A percentile compares a stretch with the other conserved stretches of the same genome.
phyloP scores from a whole-genome alignment of 2,888 invertebrate genomes.

The Andrena hattorfiana region DNA sequence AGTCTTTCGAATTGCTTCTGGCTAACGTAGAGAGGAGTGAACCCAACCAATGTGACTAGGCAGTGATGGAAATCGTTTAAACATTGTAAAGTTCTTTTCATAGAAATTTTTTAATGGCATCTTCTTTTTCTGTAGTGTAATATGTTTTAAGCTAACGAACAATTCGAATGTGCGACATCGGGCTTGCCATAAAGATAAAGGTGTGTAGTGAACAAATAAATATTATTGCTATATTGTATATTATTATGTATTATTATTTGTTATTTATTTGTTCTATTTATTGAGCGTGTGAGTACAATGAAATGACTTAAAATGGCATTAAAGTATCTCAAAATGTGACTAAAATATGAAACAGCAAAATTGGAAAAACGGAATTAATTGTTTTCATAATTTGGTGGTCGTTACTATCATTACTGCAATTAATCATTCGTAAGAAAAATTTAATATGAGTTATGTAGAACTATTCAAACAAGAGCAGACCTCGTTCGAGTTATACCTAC shows the following conservation, averaged over 20 bases:
- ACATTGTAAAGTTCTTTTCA: background rate
- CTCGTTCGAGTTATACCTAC: background rate
- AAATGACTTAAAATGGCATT: background rate
- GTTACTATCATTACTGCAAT: background rate
- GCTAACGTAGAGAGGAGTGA: background rate
- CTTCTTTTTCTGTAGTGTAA: too few relatives aligned
- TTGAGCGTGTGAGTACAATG: background rate
- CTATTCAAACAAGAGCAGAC: background rate
- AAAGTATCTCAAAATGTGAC: background rate
- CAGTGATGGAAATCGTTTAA: too few relatives aligned
- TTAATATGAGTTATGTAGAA: background rate
- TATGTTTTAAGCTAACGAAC: background rate
- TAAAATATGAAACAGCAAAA: too few relatives aligned
- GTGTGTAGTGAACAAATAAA: background rate
- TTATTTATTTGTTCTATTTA: background rate
- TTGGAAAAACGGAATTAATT: too few relatives aligned
- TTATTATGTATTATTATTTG: background rate
- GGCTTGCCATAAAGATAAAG: background rate
- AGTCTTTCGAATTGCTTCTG: slow-evolving; percentile 4
- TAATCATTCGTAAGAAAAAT: background rate
- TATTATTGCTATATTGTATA: background rate
- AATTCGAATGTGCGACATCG: background rate
- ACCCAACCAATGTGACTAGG: background rate
- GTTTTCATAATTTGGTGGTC: too few relatives aligned
- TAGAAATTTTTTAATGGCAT: too few relatives aligned